These are phyloP conservation scores for Pseudanteris insignis DNA, from an alignment of 2,888 invertebrate genomes.

Conservation along the genomic window DNA sequence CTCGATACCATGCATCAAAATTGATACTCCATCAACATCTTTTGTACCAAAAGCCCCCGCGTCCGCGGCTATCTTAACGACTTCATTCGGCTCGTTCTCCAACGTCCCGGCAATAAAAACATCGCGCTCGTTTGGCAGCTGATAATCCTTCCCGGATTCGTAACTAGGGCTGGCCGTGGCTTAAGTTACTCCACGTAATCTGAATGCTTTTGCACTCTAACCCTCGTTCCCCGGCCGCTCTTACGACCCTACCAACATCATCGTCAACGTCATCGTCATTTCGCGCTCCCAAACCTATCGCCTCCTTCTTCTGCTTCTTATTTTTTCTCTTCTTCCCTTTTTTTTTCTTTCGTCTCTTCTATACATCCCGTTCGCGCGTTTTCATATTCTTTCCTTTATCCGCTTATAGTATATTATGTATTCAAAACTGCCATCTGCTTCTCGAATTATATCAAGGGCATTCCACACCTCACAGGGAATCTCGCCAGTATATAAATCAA, in stretches of 20 bases:
- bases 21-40: slow-evolving; percentile 26
- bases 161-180: slow-evolving; percentile 33
- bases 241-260: slow-evolving; percentile 17
- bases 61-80: slow-evolving; percentile 3
- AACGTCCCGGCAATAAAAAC: slow-evolving; percentile 4
- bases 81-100: slow-evolving; percentile 15
- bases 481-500: slow-evolving; percentile 41
- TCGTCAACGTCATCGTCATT: slow-evolving; percentile 15
- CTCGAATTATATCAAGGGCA: slow-evolving; percentile 50
- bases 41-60: slow-evolving; percentile 1
- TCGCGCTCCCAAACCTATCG: slow-evolving; percentile 13
- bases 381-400: slow-evolving; percentile 35
- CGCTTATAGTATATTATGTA: slow-evolving; percentile 49
- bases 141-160: slow-evolving; percentile 8
- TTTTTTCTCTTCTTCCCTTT: slow-evolving; percentile 7
- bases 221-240: background rate
- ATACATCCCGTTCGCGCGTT: slow-evolving; percentile 6
- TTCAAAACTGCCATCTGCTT: slow-evolving; percentile 47
- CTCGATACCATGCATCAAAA: slow-evolving; percentile 29
- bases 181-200: slow-evolving; percentile 16
- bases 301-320: slow-evolving; percentile 13
- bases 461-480: slow-evolving; percentile 44
- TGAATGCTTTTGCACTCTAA: slow-evolving; percentile 26
- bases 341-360: slow-evolving; percentile 10
- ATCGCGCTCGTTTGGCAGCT: too few species aligned